Conservation (phyloP, 2,888 invertebrate genomes). For the Pheosia tremula region DNA sequence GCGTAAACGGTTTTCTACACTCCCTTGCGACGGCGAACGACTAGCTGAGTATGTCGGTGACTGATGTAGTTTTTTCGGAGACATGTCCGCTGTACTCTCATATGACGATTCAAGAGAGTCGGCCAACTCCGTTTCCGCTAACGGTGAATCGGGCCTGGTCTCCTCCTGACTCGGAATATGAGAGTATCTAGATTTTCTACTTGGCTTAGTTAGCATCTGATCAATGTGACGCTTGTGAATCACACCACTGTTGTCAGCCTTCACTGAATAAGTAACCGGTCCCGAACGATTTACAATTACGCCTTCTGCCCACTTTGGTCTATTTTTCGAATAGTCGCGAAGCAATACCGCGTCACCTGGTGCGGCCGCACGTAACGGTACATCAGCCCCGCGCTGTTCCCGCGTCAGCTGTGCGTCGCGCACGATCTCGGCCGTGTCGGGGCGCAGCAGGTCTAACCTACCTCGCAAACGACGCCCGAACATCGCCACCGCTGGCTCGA, state of each 20-base stretch:
- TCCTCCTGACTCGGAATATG: no score
- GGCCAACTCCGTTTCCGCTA: no score
- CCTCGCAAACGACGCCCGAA: slow-evolving; percentile 10
- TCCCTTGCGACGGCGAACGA: no score
- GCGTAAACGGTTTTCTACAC: no score
- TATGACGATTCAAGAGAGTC: no score
- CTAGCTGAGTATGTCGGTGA: no score
- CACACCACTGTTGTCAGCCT: background rate
- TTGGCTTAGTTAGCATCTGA: no score
- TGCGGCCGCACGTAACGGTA: background rate
- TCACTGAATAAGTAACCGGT: background rate
- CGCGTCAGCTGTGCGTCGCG: background rate
- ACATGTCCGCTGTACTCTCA: no score
- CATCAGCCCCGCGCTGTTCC: slow-evolving; percentile 1
- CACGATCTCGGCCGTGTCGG: background rate
- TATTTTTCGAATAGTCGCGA: slow-evolving; percentile 3
- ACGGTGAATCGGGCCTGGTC: no score
- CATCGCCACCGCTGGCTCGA: slow-evolving; percentile 8
- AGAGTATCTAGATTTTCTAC: no score
- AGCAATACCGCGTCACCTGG: background rate
- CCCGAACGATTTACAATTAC: slow-evolving; percentile 3
- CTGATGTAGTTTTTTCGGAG: no score
- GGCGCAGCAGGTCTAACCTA: background rate
- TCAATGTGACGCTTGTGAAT: background rate
- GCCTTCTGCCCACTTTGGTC: slow-evolving; percentile 9